Evolutionary conservation across 2,888 invertebrate genomes (phyloP), one percentile per base, ranked within the genome.

Genomic region (Drymonia ruficornis): DNA sequence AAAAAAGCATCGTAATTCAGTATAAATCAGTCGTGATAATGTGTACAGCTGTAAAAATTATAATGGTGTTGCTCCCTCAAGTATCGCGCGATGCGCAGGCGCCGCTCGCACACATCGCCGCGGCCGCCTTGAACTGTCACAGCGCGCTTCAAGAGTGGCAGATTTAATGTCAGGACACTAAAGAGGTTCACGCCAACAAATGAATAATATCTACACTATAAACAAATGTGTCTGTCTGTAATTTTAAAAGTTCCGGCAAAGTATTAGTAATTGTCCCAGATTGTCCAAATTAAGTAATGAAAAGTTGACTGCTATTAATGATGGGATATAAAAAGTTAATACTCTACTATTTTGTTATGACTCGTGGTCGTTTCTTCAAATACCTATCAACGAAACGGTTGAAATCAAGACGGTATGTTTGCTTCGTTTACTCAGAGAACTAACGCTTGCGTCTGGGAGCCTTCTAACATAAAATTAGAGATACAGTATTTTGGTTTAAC

Each of bases 41-140:
- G 68, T 71, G 66, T 80, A 83, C 89, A 89, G 87, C 88, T 89
- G 89, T 87, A 84, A 87, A 88, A 87, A 85, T 86, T 78, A 87
- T 85, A 78, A 73, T 81, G 71, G 81, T 78, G 82, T 78, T 64
- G 73, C 73, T 71, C 78, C 75, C 73, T 72, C 76, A 57, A 56
- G 57, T 56, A 59, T 65, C 53, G 65, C 67, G 63, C 55, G 69
- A 62, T 65, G 67, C 69, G 66, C 80, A 79, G 43, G 43, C 42
- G 42, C 47, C 47, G 34, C 31, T 46, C 61, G 55, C 65, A 56
- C 67, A 70, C 63, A 54, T 57, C 66, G 67, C 72, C 69, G 72
- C 81, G 56, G 58, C 61, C 67, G 70, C 77, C 87, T 88, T 88
- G 84, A 86, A 83, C 84, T 86, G 89, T 87, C 88, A 78, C 63